phyloP scores from a whole-genome alignment of 2,888 invertebrate genomes.

The Ashinkailepas kermadecensis region DNA sequence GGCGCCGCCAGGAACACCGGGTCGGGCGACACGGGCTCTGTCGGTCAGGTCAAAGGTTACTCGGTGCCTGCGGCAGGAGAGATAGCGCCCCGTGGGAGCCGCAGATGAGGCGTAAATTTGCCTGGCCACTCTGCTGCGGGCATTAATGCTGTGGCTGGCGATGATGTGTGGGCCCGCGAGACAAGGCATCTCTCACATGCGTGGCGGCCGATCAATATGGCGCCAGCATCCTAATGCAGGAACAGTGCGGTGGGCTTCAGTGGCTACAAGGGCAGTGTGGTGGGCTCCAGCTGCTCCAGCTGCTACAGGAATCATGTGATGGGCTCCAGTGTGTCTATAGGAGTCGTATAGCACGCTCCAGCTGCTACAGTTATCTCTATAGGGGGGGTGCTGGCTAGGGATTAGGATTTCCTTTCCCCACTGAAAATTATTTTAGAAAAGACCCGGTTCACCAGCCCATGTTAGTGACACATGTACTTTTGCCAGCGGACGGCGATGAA shows the following conservation, averaged over 20 bases:
- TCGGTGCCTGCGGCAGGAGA: background rate
- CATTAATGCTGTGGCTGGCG: background rate
- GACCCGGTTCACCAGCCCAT: too few relatives aligned
- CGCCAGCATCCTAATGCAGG: background rate
- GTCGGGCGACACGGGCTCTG: conserved; percentile 1
- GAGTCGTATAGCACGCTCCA: too few relatives aligned
- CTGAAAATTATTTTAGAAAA: too few relatives aligned
- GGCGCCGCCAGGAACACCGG: background rate
- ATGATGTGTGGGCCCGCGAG: background rate
- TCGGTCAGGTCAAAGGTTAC: background rate
- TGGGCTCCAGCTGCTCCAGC: too few relatives aligned
- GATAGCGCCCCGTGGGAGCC: background rate
- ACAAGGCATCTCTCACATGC: background rate
- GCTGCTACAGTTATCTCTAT: too few relatives aligned
- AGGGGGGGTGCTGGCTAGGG: too few relatives aligned
- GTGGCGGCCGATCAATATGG: background rate
- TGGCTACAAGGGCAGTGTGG: too few relatives aligned
- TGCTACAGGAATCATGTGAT: too few relatives aligned
- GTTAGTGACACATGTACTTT: too few relatives aligned
- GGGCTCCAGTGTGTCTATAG: too few relatives aligned
- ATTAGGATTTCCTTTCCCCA: too few relatives aligned
- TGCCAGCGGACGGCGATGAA: too few relatives aligned
- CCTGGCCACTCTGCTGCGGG: background rate
- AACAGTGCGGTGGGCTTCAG: background rate
- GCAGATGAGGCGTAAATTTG: background rate